Evolutionary conservation across 2,797 vertebrate genomes (phyloP), one percentile per base, ranked within the genome.

Genomic region (Microchirus variegatus): DNA sequence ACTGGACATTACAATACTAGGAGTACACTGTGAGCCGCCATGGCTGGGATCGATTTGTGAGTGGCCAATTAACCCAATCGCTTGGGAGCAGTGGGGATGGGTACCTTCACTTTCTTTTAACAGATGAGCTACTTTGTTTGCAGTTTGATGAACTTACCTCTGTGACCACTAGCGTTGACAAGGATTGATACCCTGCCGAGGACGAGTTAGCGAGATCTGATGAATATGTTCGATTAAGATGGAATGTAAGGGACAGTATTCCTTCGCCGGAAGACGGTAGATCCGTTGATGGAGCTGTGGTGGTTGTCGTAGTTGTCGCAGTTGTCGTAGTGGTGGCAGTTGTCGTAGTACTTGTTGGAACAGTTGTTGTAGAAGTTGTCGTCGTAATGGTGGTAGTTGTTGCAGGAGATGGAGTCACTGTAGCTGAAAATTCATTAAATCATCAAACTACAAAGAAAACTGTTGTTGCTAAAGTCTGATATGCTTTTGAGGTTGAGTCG

Each of bases 111-210:
- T 42, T 42, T 2, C 5, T 42, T 6, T 15, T 14, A 5, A 48
- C 9, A 13, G 5, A 19, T 8, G 11, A 11, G 11, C 14, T 1
- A 19, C 1, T 22, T 19, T 22, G 7, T 22, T 14, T 48, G 9
- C 12, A 12, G 17, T 52, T 38, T 11, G 3, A 16, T 11, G 2
- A 31, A 61, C 68, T 74, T 78, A 89, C 87, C 80, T 73, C 75
- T 1, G 0, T 43, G 1, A 57, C 5, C 14, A 86, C 76, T 15
- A 0, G 45, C 44, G 3, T 1, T 37, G 79, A 71, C 3, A 86
- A 68, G 31, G 9, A 2, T 45, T 56, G 9, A 48, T 38, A 83
- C 0, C 15, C 62, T 4, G 16, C 0, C 40, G 83, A 70, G 1
- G n/a, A 56, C n/a, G 44, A 0, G 44, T 44, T 10, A 15, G 42